Evolutionary conservation across 2,797 vertebrate species (phyloP).

Genomic region (Acanthopagrus latus): DNA sequence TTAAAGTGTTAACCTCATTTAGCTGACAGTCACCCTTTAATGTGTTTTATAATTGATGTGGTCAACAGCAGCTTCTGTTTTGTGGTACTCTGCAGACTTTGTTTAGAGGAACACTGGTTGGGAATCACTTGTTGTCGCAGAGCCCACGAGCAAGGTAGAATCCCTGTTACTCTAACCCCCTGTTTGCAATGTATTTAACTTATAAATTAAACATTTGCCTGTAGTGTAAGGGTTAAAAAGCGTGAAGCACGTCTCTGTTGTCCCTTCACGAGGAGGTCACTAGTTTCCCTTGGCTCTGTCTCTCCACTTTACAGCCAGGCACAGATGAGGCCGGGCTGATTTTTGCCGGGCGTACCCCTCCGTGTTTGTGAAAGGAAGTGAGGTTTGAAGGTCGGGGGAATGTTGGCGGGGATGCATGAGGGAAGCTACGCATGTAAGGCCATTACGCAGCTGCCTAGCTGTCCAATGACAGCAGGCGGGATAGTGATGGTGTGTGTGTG

Average conservation of each 20-base stretch:
- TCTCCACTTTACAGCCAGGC: constrained; percentile 43
- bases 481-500: constrained; percentile 8
- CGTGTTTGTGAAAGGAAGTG: constrained; percentile 80
- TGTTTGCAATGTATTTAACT: not conserved
- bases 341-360: constrained; percentile 32
- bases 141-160: constrained; percentile 4
- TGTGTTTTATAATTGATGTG: not conserved
- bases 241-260: constrained; percentile 39
- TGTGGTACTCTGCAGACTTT: not conserved
- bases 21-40: not conserved
- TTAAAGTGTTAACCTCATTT: not conserved
- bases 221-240: constrained; percentile 42
- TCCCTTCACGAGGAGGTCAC: constrained; percentile 53
- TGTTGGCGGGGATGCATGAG: constrained; percentile 60
- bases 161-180: not conserved
- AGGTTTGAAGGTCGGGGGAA: constrained; percentile 78
- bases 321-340: constrained; percentile 43
- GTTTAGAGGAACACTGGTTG: not conserved
- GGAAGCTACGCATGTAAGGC: constrained; percentile 52
- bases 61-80: not conserved
- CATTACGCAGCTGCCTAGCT: constrained; percentile 35
- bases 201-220: not conserved
- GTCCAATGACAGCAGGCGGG: constrained; percentile 29
- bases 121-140: not conserved
- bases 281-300: constrained; percentile 62